Evolutionary conservation across 2,797 vertebrate genomes (phyloP), one percentile per base, ranked within the genome.

Genomic region (Erethizon dorsatum): DNA sequence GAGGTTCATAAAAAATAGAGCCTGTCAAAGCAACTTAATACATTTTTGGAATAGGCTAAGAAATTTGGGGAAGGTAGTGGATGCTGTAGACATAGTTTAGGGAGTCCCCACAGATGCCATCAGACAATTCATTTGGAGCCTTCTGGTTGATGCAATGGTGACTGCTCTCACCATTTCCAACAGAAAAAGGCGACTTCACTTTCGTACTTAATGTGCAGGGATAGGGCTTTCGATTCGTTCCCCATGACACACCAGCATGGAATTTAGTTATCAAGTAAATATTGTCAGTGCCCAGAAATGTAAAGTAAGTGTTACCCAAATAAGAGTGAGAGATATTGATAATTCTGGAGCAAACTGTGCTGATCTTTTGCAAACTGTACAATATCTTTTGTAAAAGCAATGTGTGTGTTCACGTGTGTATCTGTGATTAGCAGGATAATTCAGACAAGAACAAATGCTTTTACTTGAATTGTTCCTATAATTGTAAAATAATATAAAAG

Each of bases 1-100:
- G 95, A 95, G 96, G 59, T 96, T 97, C 88, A 91, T 96, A 96
- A 97, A 97, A 97, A 97, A 94, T 90, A 85, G 33, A 97, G 26
- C 87, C 94, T 96, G 97, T 96, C 97, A 90, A 91, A 97, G 90
- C 84, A 96, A 94, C 95, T 96, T 97, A 92, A 97, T 97, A 97
- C 96, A 93, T 83, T 96, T 97, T 80, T 37, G 85, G 33, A 88
- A 89, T 96, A 96, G 61, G 92, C 92, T 96, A 95, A 97, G 83
- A 94, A 95, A 98, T 91, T 88, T 94, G 59, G 59, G 69, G 56
- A 75, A 77, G 78, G 82, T 80, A 95, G 95, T 79, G 85, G 90
- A 86, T 80, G 83, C 31, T 85, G 33, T 12, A 87, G 71, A 77
- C 18, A 33, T 24, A 33, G 56, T 96, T 94, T 89, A 90, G 67